Evolutionary conservation across 2,888 invertebrate species (phyloP), one percentile per base, ranked within the genome.

Genomic region (Heterodera filipjevi): DNA sequence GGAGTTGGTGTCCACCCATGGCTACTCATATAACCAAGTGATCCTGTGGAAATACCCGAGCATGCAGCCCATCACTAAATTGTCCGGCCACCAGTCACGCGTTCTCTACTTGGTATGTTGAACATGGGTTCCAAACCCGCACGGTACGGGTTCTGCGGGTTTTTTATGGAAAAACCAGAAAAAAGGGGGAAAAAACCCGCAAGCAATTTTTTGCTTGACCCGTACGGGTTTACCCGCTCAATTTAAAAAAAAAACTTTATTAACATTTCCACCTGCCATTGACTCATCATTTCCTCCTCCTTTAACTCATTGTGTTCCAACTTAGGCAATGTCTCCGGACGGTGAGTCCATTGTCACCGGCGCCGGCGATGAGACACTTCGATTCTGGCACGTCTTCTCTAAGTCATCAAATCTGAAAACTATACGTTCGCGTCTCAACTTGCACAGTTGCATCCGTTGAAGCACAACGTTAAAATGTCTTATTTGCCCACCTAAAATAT

Each of bases 1-100:
- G 81, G 98, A 98, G 91, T 91, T 98, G 90, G 98, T 92, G 75
- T 96, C 95, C 86, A 98, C 97, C 0, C 98, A 98, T 90, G 98
- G 98, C 22, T 98, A 98, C 90, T 96, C 96, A 32, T 97, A 97
- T 91, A 97, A 98, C 91, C 98, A 98, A 91, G 97, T 99, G 84
- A 92, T 98, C 59, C 96, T 99, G 5, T 99, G 98, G 98, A 97
- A 98, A 89, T 99, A 98, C 90, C 98, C 98, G 0, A 95, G 95
- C 81, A 91, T 99, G 82, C 95, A 95, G 33, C 96, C 96, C 91
- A 96, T 98, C 81, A 97, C 97, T 70, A 97, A 97, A 90, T 91
- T 98, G 82, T 96, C 96, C 0, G 98, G 98, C 0, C 98, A 98
- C 90, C 95, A 96, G 39, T 96, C 95, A 90, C 92, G 98, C 84